Base-by-base conservation (phyloP, 2,888 invertebrate genomes). In the Lasioglossum calceatum region DNA sequence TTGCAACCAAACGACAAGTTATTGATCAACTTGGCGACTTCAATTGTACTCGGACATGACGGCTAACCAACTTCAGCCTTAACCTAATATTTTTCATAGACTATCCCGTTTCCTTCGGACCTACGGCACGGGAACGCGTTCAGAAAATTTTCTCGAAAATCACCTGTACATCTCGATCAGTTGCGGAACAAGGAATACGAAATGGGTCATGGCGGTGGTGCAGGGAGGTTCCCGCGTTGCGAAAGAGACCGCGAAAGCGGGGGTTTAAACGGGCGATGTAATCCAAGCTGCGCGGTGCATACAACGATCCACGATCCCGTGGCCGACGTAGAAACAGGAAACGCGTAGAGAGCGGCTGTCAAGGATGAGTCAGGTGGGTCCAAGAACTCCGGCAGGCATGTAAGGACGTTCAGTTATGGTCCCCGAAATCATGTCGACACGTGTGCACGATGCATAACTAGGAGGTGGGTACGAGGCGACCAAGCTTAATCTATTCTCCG, bases 391-490 rank as follows among this genome's bases (percentile, higher is more conserved):
- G 78, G 79, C 79, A 82, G 79, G 74, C 75, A 71, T 70, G 70
- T 78, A 86, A 85, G 88, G 80, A 75, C 82, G 84, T 71, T 73
- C 80, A 61, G 83, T 84, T 67, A 58, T 50, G 82, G 78, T 84
- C 81, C 19, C 88, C 88, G 86, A 86, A 88, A 87, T 87, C 81
- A 71, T 67, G 84, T 84, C 71, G 88, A 88, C 88, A 78, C 88
- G 88, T 89, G 89, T 88, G 87, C 89, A 89, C 81, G 75, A 82
- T 85, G 89, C 87, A 89, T 88, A 83, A 89, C 89, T 87, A 80
- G 79, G 75, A 70, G 58, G 58, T 58, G n/a, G 58, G 58, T n/a
- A 12, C 4, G 58, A 12, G n/a, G 32, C 32, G 64, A 64, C 64
- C 32, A 27, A 79, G 83, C 79, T 82, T 86, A 84, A 85, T 86